These are phyloP conservation scores for Alexandromys fortis DNA, from an alignment of 2,113 vertebrate genomes.

Conservation along the genomic window DNA sequence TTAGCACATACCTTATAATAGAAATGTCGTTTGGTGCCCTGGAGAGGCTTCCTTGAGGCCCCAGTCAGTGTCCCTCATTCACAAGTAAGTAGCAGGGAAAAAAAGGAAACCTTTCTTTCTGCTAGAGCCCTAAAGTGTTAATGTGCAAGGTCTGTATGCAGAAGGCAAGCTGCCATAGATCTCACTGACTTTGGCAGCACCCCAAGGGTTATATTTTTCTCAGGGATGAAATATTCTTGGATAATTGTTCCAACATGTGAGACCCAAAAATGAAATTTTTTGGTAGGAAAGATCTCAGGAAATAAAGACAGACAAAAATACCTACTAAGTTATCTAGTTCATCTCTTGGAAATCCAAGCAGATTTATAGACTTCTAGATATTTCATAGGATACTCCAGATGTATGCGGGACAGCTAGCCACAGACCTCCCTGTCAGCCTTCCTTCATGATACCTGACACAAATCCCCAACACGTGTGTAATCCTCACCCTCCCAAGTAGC, in stretches of 20 bases:
- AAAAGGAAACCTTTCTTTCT: conserved; percentile 41
- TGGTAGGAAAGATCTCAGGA: conserved; percentile 68
- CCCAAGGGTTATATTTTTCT: conserved; percentile 82
- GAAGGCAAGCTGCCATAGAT: conserved; percentile 79
- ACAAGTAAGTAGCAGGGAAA: conserved; percentile 53
- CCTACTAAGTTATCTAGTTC: conserved; percentile 72
- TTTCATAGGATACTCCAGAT: conserved; percentile 61
- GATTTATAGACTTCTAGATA: conserved; percentile 63
- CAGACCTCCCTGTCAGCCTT: conserved; percentile 48
- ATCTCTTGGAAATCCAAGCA: conserved; percentile 62
- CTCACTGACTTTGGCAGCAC: conserved; percentile 80
- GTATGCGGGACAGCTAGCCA: not conserved
- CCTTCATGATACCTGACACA: conserved; percentile 18
- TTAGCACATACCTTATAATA: conserved; percentile 49
- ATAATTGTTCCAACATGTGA: conserved; percentile 83
- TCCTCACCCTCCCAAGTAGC: conserved; percentile 17
- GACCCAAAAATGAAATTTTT: conserved; percentile 46
- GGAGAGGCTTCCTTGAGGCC: not conserved
- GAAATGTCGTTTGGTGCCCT: conserved; percentile 34
- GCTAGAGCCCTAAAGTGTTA: conserved; percentile 76
- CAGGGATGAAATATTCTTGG: conserved; percentile 82
- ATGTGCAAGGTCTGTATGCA: conserved; percentile 76
- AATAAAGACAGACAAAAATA: conserved; percentile 72
- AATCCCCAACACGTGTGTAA: not conserved
- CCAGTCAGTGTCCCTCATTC: conserved; percentile 48